Evolutionary conservation across 2,113 vertebrate genomes (phyloP), one percentile per base, ranked within the genome.

Genomic region (Mesocricetus auratus): DNA sequence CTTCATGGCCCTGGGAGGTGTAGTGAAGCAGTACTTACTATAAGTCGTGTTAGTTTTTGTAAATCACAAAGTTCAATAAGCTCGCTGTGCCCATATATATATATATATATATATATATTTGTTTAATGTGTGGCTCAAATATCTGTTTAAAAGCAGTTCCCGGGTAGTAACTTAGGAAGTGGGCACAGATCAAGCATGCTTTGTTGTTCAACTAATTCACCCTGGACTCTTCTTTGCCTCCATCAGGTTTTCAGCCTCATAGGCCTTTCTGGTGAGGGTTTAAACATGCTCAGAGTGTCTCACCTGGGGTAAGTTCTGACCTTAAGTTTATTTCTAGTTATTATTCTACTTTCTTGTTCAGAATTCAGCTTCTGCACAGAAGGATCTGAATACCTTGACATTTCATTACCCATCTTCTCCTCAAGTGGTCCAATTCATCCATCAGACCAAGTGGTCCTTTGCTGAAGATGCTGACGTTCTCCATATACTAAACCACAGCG

Each of bases 51-150:
- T 9, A 94, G 11, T 31, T 50, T 86, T 95, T 89, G 50, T n/a
- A 26, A n/a, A 73, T 83, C 62, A 88, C 42, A 47, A 89, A 94
- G 82, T 87, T 86, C 91, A 96, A 83, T 82, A 29, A 92, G 7
- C 1, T 82, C 93, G 91, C 74, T 47, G 36, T 68, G 78, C 22
- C 39, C 19, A 94, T n/a, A n/a, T n/a, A n/a, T n/a, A n/a, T n/a
- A n/a, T n/a, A n/a, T n/a, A n/a, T n/a, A n/a, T n/a, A n/a, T n/a
- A n/a, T n/a, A n/a, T n/a, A n/a, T n/a, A n/a, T n/a, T n/a, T n/a
- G n/a, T n/a, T n/a, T n/a, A n/a, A n/a, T 45, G 50, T 31, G 11
- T 82, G 58, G 50, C 29, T 79, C 22, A 89, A 95, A 90, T 64
- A 39, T 73, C 36, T 45, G 68, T 88, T 33, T 62, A 82, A 85